Percentiles rank a stretch among this genome's conserved stretches.
phyloP scores from a whole-genome alignment of 2,113 vertebrate genomes.

The Collichthys lucidus region DNA sequence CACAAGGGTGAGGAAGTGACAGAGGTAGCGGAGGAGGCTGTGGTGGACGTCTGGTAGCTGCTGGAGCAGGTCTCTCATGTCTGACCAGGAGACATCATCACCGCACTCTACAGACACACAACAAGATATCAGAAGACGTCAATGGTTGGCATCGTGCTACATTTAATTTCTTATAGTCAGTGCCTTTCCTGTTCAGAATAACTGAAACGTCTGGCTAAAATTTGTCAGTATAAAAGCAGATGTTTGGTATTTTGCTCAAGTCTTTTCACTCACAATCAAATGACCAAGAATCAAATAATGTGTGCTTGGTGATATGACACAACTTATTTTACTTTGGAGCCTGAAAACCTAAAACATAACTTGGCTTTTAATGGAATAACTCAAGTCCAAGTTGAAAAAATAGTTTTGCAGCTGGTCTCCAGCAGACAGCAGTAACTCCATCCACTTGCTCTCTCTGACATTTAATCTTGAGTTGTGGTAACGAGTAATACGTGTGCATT shows the following conservation, averaged over 20 bases:
- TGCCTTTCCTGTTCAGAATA: background rate
- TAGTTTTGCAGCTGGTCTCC: conserved; percentile 9
- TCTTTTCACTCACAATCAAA: background rate
- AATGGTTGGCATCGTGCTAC: background rate
- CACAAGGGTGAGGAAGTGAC: conserved; percentile 90
- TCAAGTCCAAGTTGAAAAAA: conserved; percentile 11
- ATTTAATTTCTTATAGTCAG: background rate
- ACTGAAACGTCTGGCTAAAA: background rate
- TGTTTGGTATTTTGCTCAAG: background rate
- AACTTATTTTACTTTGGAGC: conserved; percentile 8
- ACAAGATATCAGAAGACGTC: background rate
- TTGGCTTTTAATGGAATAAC: background rate
- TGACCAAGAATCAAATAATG: background rate
- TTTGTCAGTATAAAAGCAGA: background rate
- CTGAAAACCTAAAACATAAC: background rate
- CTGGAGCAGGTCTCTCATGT: conserved; percentile 84
- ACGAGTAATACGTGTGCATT: conserved; percentile 54
- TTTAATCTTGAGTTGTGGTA: conserved; percentile 51
- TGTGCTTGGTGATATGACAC: background rate
- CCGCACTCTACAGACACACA: conserved; percentile 66
- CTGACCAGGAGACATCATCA: conserved; percentile 80
- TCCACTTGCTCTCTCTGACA: conserved; percentile 32
- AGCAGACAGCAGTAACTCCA: conserved; percentile 6
- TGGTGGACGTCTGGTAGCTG: conserved; percentile 89
- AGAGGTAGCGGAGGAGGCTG: conserved; percentile 90